Base-by-base conservation (phyloP, 2,797 vertebrate genomes). In the Platalea minor region DNA sequence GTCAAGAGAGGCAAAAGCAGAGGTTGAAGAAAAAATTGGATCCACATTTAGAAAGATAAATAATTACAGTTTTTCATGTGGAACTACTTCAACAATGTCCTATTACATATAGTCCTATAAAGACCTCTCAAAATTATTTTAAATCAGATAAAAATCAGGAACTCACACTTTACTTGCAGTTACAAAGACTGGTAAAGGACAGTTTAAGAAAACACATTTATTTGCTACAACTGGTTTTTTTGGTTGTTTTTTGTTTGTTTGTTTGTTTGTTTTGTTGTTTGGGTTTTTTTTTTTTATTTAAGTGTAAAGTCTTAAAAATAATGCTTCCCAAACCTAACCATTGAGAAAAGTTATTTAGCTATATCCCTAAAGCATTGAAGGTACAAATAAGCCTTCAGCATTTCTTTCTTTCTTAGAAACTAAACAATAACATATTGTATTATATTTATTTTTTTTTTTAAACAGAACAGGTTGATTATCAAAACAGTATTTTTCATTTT, bases 1-100 rank as follows among this genome's bases (percentile, higher is more conserved):
- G 46, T 1, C 1, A 46, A 54, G 20, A 67, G 0, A 48, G 20
- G 17, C 10, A 20, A 53, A 11, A 48, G 20, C 2, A 10, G 28
- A 64, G 11, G n/a, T 65, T 33, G 4, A 59, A 69, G 37, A 29
- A 82, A 68, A 74, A 19, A 46, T 4, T 53, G 19, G 17, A 46
- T 21, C 13, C n/a, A 54, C 26, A 19, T 33, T 76, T 31, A 60
- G 51, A 59, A 81, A 54, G 19, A 41, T 26, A 29, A 65, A 87
- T 41, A 45, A 25, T 17, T 60, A 33, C 24, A 67, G 18, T 11
- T 80, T 69, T 35, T 64, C 13, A 81, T 21, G 7, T 0, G 2
- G 24, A 7, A 60, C 51, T 45, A 80, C 17, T 59, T 69, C 26
- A 91, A 48, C 18, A 64, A 37, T 39, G 9, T 60, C 45, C 13